phyloP scores from a whole-genome alignment of 2,888 invertebrate species.

The Petrophora chlorosata region DNA sequence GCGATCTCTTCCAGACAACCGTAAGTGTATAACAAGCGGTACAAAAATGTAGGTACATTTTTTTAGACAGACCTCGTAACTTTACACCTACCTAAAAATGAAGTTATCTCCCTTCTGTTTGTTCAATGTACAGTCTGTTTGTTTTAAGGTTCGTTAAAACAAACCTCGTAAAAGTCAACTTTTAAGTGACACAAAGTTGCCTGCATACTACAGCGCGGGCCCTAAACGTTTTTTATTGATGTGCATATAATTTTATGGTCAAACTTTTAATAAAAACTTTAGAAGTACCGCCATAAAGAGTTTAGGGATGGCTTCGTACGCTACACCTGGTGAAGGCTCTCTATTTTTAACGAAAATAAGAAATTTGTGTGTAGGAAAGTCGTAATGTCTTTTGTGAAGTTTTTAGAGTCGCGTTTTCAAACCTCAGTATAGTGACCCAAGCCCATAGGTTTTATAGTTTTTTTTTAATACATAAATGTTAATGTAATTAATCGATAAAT shows the following conservation, averaged over 20 bases:
- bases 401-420: no score
- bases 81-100: neutral
- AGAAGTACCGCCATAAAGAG: conserved; percentile 26
- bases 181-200: conserved; percentile 34
- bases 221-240: conserved; percentile 33
- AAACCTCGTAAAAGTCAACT: conserved; percentile 32
- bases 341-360: neutral
- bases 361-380: no score
- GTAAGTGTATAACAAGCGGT: no score
- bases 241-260: conserved; percentile 35
- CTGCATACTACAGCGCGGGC: conserved; percentile 19
- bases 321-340: conserved; percentile 14
- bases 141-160: conserved; percentile 32
- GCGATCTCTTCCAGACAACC: no score
- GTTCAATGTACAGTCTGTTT: conserved; percentile 4
- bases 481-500: no score
- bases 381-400: no score
- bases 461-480: no score
- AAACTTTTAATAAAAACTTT: conserved; percentile 37
- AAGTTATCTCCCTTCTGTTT: conserved; percentile 4
- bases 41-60: no score
- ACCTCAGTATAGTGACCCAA: no score
- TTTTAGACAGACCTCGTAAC: no score
- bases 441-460: no score
- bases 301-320: conserved; percentile 15